Base-by-base conservation (phyloP, 2,888 invertebrate species). In the Hofmannophila pseudospretella region DNA sequence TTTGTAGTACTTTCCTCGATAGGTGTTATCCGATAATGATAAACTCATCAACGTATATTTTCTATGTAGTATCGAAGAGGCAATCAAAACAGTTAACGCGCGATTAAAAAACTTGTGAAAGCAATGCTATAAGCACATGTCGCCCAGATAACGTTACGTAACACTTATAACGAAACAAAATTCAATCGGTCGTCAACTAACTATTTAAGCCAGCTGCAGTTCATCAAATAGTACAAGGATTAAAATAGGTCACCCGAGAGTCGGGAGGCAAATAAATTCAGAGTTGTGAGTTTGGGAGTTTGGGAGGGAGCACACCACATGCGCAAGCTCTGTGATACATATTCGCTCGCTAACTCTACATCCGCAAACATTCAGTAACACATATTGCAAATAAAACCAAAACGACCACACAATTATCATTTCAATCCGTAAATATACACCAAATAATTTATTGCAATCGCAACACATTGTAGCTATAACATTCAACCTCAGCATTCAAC, bases 241-340 rank as follows among this genome's bases (percentile, higher is more conserved):
- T 55, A 48, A 74, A 68, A 68, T 68, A 67, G 70, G 69, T 67
- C 70, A 67, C 48, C 51, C 54, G 51, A 60, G 65, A 59, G 58
- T 50, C 50, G n/a, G n/a, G 22, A 23, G n/a, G 3, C 7, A 56
- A 60, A 58, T 23, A 23, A 22, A 23, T 4, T 8, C n/a, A n/a
- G 23, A 23, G 23, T n/a, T n/a, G n/a, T 2, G n/a, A 7, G n/a
- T 4, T 22, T n/a, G n/a, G n/a, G 8, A 22, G 22, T 23, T 16
- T 4, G 16, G 5, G 5, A 16, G n/a, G n/a, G n/a, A n/a, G n/a
- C n/a, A n/a, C n/a, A n/a, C n/a, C 16, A 16, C 16, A 16, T 16
- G 16, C 16, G 16, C 16, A 16, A 5, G 5, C 3, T 16, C 5
- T 16, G 3, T 16, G 16, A 3, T 16, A 5, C 16, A 16, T 16